These are phyloP conservation scores for Scaptomyza flava DNA, from an alignment of 2,888 invertebrate genomes.

Conservation along the genomic window DNA sequence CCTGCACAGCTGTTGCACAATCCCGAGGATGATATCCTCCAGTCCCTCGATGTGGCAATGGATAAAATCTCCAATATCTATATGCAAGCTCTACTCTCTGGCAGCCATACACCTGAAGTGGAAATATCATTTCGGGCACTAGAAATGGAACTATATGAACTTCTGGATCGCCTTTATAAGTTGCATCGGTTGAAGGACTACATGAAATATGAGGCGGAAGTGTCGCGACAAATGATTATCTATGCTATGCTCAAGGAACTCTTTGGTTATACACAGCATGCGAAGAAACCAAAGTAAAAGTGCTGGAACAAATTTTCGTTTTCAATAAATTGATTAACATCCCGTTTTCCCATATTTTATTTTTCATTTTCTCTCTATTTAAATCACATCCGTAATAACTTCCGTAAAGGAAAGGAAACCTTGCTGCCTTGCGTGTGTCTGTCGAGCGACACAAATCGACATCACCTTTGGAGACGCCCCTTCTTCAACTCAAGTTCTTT, in stretches of 20 bases:
- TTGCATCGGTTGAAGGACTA: constrained; percentile 76
- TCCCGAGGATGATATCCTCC: constrained; percentile 60
- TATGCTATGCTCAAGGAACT: constrained; percentile 80
- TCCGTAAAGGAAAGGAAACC: constrained; percentile 50
- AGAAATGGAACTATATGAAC: constrained; percentile 76
- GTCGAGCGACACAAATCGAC: constrained; percentile 64
- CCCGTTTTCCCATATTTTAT: constrained; percentile 14
- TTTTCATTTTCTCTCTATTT: constrained; percentile 23
- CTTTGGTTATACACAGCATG: constrained; percentile 74
- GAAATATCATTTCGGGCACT: constrained; percentile 67
- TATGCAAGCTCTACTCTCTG: constrained; percentile 79
- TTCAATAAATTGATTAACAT: constrained; percentile 62
- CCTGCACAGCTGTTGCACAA: constrained; percentile 50
- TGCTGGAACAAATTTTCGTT: constrained; percentile 16
- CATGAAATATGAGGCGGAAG: constrained; percentile 80
- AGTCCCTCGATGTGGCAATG: constrained; percentile 68
- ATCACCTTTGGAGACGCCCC: constrained; percentile 40
- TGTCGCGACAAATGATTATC: constrained; percentile 80
- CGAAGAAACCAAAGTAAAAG: constrained; percentile 28
- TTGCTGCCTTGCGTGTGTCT: constrained; percentile 72
- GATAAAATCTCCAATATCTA: constrained; percentile 74
- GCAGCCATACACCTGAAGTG: constrained; percentile 74
- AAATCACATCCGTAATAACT: constrained; percentile 71
- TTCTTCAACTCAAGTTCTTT: constrained; percentile 5
- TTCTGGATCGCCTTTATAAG: constrained; percentile 74